Base-by-base conservation (phyloP, 1,140 invertebrate species). In the Anastrepha ludens region DNA sequence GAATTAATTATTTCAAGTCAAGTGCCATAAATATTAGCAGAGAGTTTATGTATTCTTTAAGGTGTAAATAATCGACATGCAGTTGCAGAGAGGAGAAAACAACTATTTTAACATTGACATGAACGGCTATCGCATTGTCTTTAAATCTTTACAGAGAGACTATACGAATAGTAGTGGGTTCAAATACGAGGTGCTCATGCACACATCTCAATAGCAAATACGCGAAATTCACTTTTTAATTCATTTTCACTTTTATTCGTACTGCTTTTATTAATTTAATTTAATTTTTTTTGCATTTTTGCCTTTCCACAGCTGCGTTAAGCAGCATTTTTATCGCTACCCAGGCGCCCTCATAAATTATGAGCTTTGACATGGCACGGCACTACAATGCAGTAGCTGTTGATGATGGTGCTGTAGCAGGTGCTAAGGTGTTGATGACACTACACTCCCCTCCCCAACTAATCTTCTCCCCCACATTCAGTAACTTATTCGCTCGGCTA, bases 301-400 rank as follows among this genome's bases (percentile, higher is more conserved):
- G 29, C 20, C 64, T 9, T 65, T 29, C 64, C 9, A 29, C 29
- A 65, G 3, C 29, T 65, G 64, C 20, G 11, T 65, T 41, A 20
- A 20, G 20, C 5, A 29, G 64, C 64, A 65, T 11, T 9, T 65
- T 65, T 5, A 0, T 74, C 44, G 67, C 39, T 3, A 65, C 6
- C n/a, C 13, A 6, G 17, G 67, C 41, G 39, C 41, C 41, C n/a
- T 15, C 41, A 44, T 74, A 74, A 74, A 47, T 74, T 74, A 74
- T 47, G 11, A 44, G 41, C 74, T 50, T 9, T 55, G 17, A 39
- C 39, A 44, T 81, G 44, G 47, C 67, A 47, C 13, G 29, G 29
- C 67, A 74, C 13, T 44, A 74, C 67, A 74, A 74, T 55, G 67
- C 41, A 74, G 67, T 13, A 74, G 29, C 39, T 74, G 39, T 74